Evolutionary conservation across 2,888 invertebrate species (phyloP).

Genomic region (Myopa testacea): DNA sequence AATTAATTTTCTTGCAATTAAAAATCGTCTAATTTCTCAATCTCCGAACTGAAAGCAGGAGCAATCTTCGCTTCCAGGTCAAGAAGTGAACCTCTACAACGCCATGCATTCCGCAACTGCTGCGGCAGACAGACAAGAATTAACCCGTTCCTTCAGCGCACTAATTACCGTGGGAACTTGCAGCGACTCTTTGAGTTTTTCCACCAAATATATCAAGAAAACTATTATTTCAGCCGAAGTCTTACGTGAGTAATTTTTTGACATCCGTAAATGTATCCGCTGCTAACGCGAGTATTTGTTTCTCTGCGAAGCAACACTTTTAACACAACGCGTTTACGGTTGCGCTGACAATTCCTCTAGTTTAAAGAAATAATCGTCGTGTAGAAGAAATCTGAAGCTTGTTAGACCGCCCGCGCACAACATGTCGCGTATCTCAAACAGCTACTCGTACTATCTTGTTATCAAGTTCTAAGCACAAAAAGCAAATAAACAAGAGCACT

Average conservation of each 20-base stretch:
- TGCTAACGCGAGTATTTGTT: too few relatives aligned
- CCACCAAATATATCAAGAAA: too few relatives aligned
- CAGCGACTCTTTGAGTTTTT: not conserved
- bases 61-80: not conserved
- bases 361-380: not conserved
- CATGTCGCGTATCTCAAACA: constrained; percentile 16
- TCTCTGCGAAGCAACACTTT: too few relatives aligned
- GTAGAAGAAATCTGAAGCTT: not conserved
- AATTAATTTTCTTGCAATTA: constrained; percentile 10
- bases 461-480: not conserved
- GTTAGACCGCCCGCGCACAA: constrained; percentile 21
- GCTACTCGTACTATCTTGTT: constrained; percentile 17
- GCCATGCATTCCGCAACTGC: not conserved
- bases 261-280: not conserved
- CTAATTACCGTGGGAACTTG: constrained; percentile 36
- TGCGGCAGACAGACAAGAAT: constrained; percentile 15
- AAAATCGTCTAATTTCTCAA: not conserved
- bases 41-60: not conserved
- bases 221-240: not conserved
- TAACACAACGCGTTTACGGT: not conserved
- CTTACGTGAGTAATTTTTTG: not conserved
- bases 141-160: constrained; percentile 1
- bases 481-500: not conserved
- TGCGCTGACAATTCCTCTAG: constrained; percentile 19
- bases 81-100: not conserved